Base-by-base conservation (phyloP, 37 sponge, comb jelly and placozoan species). In the Corticium candelabrum region DNA sequence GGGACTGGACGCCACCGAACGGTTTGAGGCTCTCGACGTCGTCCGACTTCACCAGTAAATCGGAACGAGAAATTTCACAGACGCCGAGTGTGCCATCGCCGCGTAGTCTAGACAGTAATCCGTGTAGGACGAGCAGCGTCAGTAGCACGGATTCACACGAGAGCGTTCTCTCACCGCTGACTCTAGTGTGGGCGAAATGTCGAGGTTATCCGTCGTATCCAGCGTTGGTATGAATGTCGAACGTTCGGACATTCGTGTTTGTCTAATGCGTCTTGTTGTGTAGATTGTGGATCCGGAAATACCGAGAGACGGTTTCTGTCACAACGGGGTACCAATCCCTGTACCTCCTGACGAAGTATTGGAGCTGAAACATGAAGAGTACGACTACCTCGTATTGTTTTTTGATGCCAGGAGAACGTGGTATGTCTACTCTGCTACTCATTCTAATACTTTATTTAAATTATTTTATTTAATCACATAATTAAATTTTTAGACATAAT, bases 111-210 rank as follows among this genome's bases (percentile, higher is more conserved):
- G 5, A 76, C 41, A 37, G n/a, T n/a, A n/a, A n/a, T n/a, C n/a
- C n/a, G n/a, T n/a, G n/a, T n/a, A n/a, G n/a, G n/a, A n/a, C n/a
- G n/a, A n/a, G n/a, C n/a, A n/a, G n/a, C n/a, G n/a, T n/a, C n/a
- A n/a, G n/a, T n/a, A n/a, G n/a, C n/a, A n/a, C n/a, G n/a, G n/a
- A n/a, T n/a, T n/a, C n/a, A n/a, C n/a, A n/a, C n/a, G n/a, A n/a
- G n/a, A n/a, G n/a, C n/a, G n/a, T n/a, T n/a, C 50, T 83, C 34
- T 68, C 79, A 1, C 90, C 78, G 38, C 39, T 89, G 77, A 90
- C 94, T 36, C 76, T 98, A 1, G 99, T 98, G 3, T 98, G 99
- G 99, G 99, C 99, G 0, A 98, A 98, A 76, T 98, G 96, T 82
- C 76, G 86, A 0, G 99, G 99, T 32, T 98, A 92, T 56, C 96